Base-by-base conservation (phyloP, 2,888 invertebrate species). In the Tachina lurida region DNA sequence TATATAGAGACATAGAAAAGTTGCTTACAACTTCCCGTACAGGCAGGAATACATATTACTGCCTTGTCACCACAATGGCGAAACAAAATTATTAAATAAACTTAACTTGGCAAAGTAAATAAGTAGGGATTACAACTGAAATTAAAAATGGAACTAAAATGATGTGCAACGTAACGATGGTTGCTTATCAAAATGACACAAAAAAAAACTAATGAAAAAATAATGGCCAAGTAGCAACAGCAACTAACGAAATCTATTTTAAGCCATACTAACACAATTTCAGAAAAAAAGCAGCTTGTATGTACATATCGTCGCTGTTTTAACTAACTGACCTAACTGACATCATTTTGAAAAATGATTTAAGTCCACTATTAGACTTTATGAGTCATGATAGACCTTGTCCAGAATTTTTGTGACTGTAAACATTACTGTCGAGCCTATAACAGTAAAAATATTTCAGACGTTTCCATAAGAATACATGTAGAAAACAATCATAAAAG, bases 161-260 rank as follows among this genome's bases (percentile, higher is more conserved):
- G 45, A 22, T 49, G 43, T n/a, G 52, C 52, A 62, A 43, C 52
- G n/a, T n/a, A 22, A 17, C 56, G 47, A 13, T n/a, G 63, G 43
- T 39, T 56, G 63, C 47, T 73, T 79, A 56, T 73, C 63, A 45
- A 43, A 45, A 52, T 22, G 19, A 19, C 31, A 12, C 43, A 49
- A 47, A 5, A 31, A 3, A 19, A 73, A 10, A 3, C n/a, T 7
- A 41, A 17, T 13, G 19, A 22, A 17, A 43, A 17, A 49, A 60
- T 31, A 39, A 56, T 47, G 45, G 39, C 63, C 45, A 63, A 63
- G 71, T 65, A 65, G 65, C 41, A 71, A 73, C n/a, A 39, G 12
- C 17, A 47, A 17, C 49, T 49, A n/a, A 15, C 17, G 17, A 10
- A 56, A 52, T 47, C 22, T 56, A 43, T 45, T 54, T n/a, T 41